Conservation (phyloP, 2,797 vertebrate species). For the Helarctos malayanus region DNA sequence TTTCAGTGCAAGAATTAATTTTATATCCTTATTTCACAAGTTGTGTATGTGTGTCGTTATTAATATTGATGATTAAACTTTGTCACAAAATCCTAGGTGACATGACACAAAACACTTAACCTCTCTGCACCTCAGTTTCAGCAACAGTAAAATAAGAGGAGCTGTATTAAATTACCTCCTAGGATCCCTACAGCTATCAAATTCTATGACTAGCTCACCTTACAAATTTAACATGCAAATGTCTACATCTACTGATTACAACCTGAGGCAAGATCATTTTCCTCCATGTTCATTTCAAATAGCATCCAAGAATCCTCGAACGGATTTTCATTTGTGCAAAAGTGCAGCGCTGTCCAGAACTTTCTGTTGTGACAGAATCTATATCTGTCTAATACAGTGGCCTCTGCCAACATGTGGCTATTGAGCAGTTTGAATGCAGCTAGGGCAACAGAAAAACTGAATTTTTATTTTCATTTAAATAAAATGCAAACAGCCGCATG, state of each 20-base stretch:
- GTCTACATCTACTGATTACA: conserved; percentile 62
- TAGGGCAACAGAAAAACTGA: neutral
- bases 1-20: conserved; percentile 48
- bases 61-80: conserved; percentile 48
- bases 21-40: conserved; percentile 60
- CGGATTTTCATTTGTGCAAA: conserved; percentile 40
- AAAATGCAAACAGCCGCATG: neutral
- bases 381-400: neutral
- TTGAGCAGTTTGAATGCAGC: neutral
- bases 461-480: conserved; percentile 17
- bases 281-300: conserved; percentile 59
- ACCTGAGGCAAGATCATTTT: conserved; percentile 68
- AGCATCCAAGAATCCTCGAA: conserved; percentile 51
- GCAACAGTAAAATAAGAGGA: conserved; percentile 51
- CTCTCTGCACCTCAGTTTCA: conserved; percentile 58
- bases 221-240: conserved; percentile 62
- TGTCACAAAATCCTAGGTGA: conserved; percentile 57
- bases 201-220: conserved; percentile 57
- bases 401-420: neutral
- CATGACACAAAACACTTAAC: conserved; percentile 41
- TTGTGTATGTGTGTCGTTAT: neutral
- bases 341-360: neutral
- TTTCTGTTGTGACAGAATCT: neutral
- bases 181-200: conserved; percentile 53
- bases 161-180: conserved; percentile 53